Percentiles rank a stretch among this genome's conserved stretches.
Conservation (phyloP, 2,113 vertebrate species). For the Triplophysa tibetana region DNA sequence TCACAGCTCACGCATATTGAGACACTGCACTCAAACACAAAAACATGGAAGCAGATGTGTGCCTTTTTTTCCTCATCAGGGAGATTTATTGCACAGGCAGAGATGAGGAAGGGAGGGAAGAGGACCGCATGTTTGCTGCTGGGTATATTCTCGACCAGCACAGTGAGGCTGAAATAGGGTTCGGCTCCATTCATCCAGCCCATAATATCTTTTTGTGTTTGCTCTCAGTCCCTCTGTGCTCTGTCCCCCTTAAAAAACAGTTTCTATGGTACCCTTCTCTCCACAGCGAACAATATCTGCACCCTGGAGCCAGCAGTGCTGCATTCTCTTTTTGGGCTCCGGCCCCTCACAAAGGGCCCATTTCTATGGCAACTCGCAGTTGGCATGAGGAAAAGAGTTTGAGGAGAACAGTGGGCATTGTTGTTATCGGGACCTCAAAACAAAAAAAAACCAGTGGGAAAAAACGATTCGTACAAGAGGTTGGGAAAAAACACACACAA, state of each 20-base stretch:
- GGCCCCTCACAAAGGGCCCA: constrained; percentile 50
- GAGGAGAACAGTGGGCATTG: constrained; percentile 56
- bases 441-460: constrained; percentile 37
- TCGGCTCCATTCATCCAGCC: constrained; percentile 46
- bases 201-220: constrained; percentile 43
- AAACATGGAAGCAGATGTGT: constrained; percentile 46
- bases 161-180: constrained; percentile 24
- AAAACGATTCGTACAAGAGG: constrained; percentile 39
- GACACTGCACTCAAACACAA: constrained; percentile 8
- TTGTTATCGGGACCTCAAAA: constrained; percentile 46
- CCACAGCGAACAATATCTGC: constrained; percentile 52
- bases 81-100: constrained; percentile 51
- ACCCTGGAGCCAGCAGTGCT: constrained; percentile 50
- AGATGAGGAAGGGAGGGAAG: background rate
- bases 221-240: constrained; percentile 49
- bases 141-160: constrained; percentile 10
- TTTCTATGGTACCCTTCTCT: constrained; percentile 57
- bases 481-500: constrained; percentile 45
- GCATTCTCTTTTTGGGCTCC: constrained; percentile 51
- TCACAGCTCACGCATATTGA: constrained; percentile 2
- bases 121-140: constrained; percentile 31
- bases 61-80: constrained; percentile 25
- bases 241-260: constrained; percentile 32
- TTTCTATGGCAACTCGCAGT: constrained; percentile 53
- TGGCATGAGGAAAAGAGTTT: constrained; percentile 53